Base-by-base conservation (phyloP, 2,113 vertebrate species). In the Hirundichthys speculiger region DNA sequence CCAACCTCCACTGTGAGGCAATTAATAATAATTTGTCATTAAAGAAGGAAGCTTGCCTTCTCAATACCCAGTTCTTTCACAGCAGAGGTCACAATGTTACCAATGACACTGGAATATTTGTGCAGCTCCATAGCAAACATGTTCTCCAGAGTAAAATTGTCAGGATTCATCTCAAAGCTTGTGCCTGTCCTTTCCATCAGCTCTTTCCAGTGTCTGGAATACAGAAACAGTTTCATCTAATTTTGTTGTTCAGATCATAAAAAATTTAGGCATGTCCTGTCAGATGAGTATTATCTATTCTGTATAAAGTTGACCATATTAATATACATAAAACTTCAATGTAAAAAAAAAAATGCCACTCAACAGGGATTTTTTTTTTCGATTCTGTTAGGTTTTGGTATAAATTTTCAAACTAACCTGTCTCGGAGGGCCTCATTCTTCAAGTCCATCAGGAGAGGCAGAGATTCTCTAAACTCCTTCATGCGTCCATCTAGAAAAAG, bases 71-170 rank as follows among this genome's bases (percentile, higher is more conserved):
- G 94, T 69, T 99, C 97, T 82, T 98, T 98, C 58, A 95, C 78
- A 40, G 96, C 98, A 1, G 92, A 91, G 0, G 91, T 93, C 5
- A 99, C 96, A 11, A 98, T 96, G 16, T 96, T 94, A 4, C 89
- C 88, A 47, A 99, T 96, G 16, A 96, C 90, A 0, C 89, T 88
- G 1, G 84, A 68, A 42, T 98, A 77, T 45, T 82, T 96, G 86
- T 99, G 90, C 25, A 99, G 90, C 40, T 99, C 96, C 96, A 99
- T 98, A 12, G 96, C 88, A 19, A 99, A 99, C 96, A 99, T 97
- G 70, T 96, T 97, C 73, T 98, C 94, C 83, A 99, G 88, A 9
- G 97, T 99, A 85, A 99, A 98, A 1, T 90, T 95, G 10, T 93
- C 93, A 1, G 92, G 86, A 51, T 94, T 92, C 93, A 98, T 97